Base-by-base conservation (phyloP, 1,140 invertebrate species). In the Sweltsa coloradensis region DNA sequence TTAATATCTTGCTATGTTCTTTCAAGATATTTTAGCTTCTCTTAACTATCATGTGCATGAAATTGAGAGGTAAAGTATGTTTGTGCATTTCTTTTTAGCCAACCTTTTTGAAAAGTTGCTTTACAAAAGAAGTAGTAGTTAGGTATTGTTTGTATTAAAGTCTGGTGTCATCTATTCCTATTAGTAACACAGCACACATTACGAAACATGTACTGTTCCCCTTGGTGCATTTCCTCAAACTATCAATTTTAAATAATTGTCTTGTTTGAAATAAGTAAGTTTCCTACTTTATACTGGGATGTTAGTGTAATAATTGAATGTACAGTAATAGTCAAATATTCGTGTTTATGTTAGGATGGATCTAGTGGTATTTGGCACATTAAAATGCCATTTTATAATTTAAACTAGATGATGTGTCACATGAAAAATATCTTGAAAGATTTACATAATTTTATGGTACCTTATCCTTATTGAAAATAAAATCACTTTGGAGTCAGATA, bases 371-470 rank as follows among this genome's bases (percentile, higher is more conserved):
- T n/a, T n/a, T n/a, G n/a, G n/a, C n/a, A n/a, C 22, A 5, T 41
- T 23, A n/a, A 14, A 18, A 18, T 41, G 7, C 14, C 4, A 22
- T 25, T 22, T 18, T n/a, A 22, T 14, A 44, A 13, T 26, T 16
- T 44, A 29, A 22, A 27, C 14, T 22, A 41, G 34, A 29, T 13
- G 26, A 11, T 29, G 27, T 18, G 18, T 29, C 23, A 40, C 22
- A 22, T 47, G 11, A n/a, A 47, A 47, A 47, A 47, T 47, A 47
- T 47, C 46, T 47, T 47, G 46, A 47, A 47, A 47, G 46, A 47
- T 21, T 41, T 41, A 47, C 46, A 47, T 11, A 26, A 3, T 41
- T 44, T 19, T 47, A 24, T n/a, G 27, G n/a, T n/a, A n/a, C n/a
- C n/a, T n/a, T 27, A 40, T 40, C 25, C 34, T 47, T 22, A 36